A percentile compares a stretch with the other conserved stretches of the same genome.
phyloP scores from a whole-genome alignment of 2,113 vertebrate species.

The Corapipo altera region DNA sequence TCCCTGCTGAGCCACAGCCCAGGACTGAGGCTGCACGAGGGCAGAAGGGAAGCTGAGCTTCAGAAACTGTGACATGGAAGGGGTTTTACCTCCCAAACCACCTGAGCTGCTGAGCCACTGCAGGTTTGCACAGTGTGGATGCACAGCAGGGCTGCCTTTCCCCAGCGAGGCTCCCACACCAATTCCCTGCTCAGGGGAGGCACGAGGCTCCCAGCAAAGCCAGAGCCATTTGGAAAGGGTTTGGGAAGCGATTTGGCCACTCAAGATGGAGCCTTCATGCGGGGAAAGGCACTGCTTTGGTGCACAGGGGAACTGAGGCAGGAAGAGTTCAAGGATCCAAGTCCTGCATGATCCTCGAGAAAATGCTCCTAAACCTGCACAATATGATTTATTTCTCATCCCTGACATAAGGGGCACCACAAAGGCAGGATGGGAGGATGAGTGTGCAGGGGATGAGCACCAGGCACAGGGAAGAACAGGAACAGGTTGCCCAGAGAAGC shows the following conservation, averaged over 20 bases:
- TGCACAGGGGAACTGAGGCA: neutral
- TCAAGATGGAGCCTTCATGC: neutral
- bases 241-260: neutral
- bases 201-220: neutral
- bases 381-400: neutral
- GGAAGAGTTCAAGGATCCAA: too few species aligned
- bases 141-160: neutral
- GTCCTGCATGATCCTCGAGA: neutral
- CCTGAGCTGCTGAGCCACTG: neutral
- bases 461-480: neutral
- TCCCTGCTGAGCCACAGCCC: neutral
- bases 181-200: neutral
- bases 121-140: neutral
- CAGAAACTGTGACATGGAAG: neutral
- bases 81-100: neutral
- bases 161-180: neutral
- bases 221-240: neutral
- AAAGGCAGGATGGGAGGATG: too few species aligned
- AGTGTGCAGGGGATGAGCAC: neutral
- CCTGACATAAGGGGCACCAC: neutral
- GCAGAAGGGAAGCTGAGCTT: neutral
- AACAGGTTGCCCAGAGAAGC: neutral
- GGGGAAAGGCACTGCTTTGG: neutral
- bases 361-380: accelerated
- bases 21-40: neutral